phyloP scores from a whole-genome alignment of 2,888 invertebrate species.

The Thymelicus sylvestris region DNA sequence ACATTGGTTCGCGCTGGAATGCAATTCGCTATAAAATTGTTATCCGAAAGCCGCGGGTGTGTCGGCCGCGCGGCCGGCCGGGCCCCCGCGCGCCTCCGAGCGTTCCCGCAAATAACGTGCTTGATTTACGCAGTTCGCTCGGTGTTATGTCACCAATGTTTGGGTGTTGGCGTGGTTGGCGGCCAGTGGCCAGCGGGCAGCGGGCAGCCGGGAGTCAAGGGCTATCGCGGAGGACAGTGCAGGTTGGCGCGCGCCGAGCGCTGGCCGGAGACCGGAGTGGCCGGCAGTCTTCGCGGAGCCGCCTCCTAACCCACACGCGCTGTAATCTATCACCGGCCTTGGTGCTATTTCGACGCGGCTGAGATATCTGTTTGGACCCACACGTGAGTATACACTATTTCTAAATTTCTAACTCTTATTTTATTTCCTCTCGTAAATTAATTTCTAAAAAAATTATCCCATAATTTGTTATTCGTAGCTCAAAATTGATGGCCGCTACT shows the following conservation, averaged over 20 bases:
- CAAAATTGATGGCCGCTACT: not conserved
- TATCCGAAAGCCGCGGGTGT: conserved; percentile 40
- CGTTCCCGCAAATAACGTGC: conserved; percentile 14
- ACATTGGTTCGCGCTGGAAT: not conserved
- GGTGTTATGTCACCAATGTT: conserved; percentile 19
- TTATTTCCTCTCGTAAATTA: not conserved
- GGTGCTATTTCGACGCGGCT: conserved; percentile 64
- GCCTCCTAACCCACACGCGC: conserved; percentile 39
- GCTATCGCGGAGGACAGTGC: conserved; percentile 35
- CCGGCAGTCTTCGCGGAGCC: conserved; percentile 32
- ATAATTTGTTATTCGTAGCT: not conserved
- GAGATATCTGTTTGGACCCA: conserved; percentile 47
- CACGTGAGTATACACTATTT: conserved; percentile 58
- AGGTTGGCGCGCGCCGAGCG: conserved; percentile 40
- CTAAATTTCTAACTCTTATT: conserved; percentile 8
- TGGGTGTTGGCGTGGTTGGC: conserved; percentile 10
- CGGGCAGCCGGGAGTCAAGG: conserved; percentile 32
- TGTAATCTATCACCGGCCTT: conserved; percentile 56
- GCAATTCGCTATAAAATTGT: not conserved
- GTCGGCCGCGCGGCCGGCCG: too few relatives aligned
- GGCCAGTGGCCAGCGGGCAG: too few relatives aligned
- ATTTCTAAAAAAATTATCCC: not conserved
- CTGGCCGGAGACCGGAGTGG: too few relatives aligned
- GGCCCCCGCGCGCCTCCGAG: conserved; percentile 45
- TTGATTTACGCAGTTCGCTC: conserved; percentile 1